These are phyloP conservation scores for Hemithea aestivaria DNA, from an alignment of 2,888 invertebrate genomes.

Conservation along the genomic window DNA sequence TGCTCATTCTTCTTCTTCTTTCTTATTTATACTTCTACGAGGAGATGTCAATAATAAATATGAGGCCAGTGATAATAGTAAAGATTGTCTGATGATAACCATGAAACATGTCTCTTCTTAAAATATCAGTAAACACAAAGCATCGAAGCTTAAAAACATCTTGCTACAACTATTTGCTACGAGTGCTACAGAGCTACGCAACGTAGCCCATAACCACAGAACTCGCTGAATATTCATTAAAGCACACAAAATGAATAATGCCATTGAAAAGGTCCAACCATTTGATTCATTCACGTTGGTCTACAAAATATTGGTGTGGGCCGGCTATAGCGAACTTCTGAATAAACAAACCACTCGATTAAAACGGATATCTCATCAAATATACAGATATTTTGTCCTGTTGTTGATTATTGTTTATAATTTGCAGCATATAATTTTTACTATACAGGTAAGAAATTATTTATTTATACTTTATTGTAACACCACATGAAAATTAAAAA, in stretches of 20 bases:
- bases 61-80: too few species aligned
- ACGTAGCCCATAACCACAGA: constrained; percentile 8
- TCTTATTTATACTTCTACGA: too few species aligned
- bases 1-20: too few species aligned
- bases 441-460: constrained; percentile 33
- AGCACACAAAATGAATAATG: constrained; percentile 21
- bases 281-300: constrained; percentile 37
- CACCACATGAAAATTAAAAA: too few species aligned
- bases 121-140: too few species aligned
- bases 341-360: constrained; percentile 27
- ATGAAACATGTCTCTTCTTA: too few species aligned
- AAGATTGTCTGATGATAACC: too few species aligned
- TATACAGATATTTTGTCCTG: constrained; percentile 31
- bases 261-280: constrained; percentile 28
- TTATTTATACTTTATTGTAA: too few species aligned
- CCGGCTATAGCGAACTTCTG: constrained; percentile 36
- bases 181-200: constrained; percentile 9
- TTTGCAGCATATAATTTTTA: constrained; percentile 33
- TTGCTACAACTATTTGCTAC: constrained; percentile 6
- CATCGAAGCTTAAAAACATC: too few species aligned
- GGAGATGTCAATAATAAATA: too few species aligned
- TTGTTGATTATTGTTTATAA: constrained; percentile 23
- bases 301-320: constrained; percentile 31
- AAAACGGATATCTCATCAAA: constrained; percentile 24
- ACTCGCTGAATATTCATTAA: constrained; percentile 18